Evolutionary conservation across 2,797 vertebrate species (phyloP).

Genomic region (Tragelaphus eurycerus): DNA sequence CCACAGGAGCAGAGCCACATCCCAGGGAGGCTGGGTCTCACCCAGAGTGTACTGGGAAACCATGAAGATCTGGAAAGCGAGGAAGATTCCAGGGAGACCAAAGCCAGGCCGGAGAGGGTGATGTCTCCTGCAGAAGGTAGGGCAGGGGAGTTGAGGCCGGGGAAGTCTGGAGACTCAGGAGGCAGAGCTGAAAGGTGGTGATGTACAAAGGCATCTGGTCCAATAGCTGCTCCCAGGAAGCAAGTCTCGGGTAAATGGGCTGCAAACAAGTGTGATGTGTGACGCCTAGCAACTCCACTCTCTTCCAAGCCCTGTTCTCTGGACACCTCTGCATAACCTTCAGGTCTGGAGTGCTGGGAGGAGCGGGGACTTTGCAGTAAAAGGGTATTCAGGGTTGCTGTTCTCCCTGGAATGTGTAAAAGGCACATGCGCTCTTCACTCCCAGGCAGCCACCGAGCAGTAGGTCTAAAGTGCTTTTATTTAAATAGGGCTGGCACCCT

Average conservation of each 20-base stretch:
- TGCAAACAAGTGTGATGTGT: neutral
- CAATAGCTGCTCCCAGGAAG: neutral
- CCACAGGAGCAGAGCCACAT: neutral
- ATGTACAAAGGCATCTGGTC: neutral
- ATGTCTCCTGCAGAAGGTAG: neutral
- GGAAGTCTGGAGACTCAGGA: neutral
- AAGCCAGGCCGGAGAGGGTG: neutral
- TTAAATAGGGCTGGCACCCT: neutral
- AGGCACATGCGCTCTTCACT: neutral
- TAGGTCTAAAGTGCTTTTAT: neutral
- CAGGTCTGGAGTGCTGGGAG: neutral
- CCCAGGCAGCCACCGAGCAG: neutral
- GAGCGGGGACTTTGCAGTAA: neutral
- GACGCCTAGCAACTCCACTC: neutral
- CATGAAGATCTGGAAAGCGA: neutral
- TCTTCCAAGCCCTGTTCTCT: neutral
- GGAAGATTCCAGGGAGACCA: neutral
- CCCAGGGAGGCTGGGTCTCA: neutral
- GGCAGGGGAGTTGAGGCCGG: neutral
- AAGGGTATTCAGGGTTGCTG: neutral
- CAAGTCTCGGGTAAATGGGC: neutral
- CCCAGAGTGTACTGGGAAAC: neutral
- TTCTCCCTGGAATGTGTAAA: neutral
- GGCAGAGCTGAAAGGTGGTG: neutral
- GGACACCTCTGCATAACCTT: neutral